These are phyloP conservation scores for Sepioteuthis lessoniana DNA, from an alignment of 2,888 invertebrate species.

Conservation along the genomic window DNA sequence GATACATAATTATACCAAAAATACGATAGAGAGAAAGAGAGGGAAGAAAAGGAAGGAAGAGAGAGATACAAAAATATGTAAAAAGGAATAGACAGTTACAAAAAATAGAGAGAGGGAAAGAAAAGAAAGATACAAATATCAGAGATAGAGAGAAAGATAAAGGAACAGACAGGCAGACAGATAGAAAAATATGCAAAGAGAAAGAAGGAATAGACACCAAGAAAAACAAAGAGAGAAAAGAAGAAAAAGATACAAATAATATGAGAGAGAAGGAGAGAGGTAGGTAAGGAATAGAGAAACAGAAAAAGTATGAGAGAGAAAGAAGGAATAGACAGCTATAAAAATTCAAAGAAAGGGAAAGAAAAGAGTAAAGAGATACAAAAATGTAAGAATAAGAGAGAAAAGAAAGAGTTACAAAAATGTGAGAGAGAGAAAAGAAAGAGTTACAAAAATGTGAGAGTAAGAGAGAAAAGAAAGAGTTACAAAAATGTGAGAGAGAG, in stretches of 20 bases:
- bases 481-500: neutral
- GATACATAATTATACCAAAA: too few relatives aligned
- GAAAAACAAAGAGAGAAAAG: neutral
- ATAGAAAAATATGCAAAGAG: neutral
- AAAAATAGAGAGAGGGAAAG: too few relatives aligned
- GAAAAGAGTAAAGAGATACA: neutral
- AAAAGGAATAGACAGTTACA: too few relatives aligned
- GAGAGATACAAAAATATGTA: too few relatives aligned
- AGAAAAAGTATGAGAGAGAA: neutral
- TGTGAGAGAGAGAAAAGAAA: neutral
- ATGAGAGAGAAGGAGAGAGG: neutral
- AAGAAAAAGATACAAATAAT: neutral
- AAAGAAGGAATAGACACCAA: neutral
- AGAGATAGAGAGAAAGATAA: neutral
- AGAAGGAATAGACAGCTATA: too few relatives aligned
- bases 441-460: neutral
- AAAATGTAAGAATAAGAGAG: neutral
- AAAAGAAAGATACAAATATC: too few relatives aligned
- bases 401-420: neutral
- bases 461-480: neutral
- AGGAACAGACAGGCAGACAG: neutral
- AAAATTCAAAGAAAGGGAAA: neutral
- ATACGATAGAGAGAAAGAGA: too few relatives aligned
- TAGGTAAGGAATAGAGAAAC: too few relatives aligned
- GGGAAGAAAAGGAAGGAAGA: too few relatives aligned